A percentile compares a stretch with the other conserved stretches of the same genome.
These are phyloP conservation scores for Drosophila kambysellisi DNA, from an alignment of 2,888 invertebrate species.

Conservation along the genomic window DNA sequence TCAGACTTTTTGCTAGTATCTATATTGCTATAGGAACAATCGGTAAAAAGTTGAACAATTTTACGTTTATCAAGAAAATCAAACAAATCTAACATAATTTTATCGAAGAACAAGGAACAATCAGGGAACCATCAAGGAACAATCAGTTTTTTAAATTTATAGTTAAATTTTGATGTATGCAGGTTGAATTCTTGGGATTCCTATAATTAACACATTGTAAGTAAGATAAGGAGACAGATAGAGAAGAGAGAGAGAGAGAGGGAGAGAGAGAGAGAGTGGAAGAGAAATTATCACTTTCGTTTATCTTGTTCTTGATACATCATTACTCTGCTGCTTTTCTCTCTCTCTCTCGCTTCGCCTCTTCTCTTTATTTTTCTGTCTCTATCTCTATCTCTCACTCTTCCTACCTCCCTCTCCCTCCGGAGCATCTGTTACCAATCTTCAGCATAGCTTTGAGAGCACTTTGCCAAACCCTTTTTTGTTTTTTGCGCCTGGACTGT, in stretches of 20 bases:
- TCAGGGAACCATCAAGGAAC: neutral
- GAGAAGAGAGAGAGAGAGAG: neutral
- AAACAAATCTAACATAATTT: no score
- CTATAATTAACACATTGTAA: no score
- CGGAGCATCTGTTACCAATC: conserved; percentile 24
- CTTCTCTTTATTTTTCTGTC: neutral
- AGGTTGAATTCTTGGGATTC: neutral
- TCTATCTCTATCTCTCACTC: neutral
- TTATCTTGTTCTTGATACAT: neutral
- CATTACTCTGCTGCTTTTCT: neutral
- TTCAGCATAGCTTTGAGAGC: conserved; percentile 14
- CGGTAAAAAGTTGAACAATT: no score
- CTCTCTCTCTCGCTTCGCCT: neutral
- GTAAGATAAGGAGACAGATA: no score
- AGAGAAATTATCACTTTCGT: conserved; percentile 1
- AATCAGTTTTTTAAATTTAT: neutral
- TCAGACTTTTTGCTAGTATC: no score
- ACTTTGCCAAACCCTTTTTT: conserved; percentile 11
- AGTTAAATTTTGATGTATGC: neutral
- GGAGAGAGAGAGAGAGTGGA: neutral
- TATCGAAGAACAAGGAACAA: no score
- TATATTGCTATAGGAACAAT: no score
- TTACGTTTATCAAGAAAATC: no score
- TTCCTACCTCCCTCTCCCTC: neutral
- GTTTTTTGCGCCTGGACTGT: conserved; percentile 1